Percentiles rank a stretch among this genome's conserved stretches.
Evolutionary conservation across 2,888 invertebrate genomes (phyloP).

Genomic region (Conomelus anceps): DNA sequence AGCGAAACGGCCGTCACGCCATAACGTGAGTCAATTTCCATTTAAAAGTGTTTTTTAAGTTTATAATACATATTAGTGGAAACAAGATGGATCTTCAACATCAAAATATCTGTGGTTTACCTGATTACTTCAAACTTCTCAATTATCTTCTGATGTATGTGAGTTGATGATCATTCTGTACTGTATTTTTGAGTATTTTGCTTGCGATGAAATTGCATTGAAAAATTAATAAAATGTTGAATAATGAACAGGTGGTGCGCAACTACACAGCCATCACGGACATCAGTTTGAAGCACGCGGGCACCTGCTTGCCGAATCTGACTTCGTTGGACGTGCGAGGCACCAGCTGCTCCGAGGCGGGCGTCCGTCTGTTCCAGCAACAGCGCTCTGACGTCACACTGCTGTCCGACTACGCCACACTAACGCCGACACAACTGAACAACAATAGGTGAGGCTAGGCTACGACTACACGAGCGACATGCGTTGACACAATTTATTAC

Average conservation of each 20-base stretch:
- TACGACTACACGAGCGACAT: too few relatives aligned
- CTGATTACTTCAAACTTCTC: too few relatives aligned
- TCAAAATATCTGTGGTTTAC: too few relatives aligned
- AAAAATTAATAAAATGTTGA: not conserved
- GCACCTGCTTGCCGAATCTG: conserved; percentile 53
- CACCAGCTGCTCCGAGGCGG: conserved; percentile 55
- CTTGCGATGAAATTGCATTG: too few relatives aligned
- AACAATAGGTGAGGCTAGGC: not conserved
- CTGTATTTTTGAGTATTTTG: not conserved
- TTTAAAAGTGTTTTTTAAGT: too few relatives aligned
- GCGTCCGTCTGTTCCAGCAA: conserved; percentile 50
- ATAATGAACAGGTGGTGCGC: conserved; percentile 44
- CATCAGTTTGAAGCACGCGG: conserved; percentile 53
- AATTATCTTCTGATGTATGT: too few relatives aligned
- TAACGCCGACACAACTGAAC: not conserved
- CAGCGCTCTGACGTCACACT: conserved; percentile 31
- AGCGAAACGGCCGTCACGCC: too few relatives aligned
- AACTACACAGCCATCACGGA: conserved; percentile 59
- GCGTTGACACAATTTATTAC: too few relatives aligned
- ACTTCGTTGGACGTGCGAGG: conserved; percentile 58
- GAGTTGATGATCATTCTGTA: not conserved
- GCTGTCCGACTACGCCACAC: not conserved
- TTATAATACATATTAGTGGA: too few relatives aligned
- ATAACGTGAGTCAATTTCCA: too few relatives aligned
- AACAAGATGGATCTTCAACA: too few relatives aligned